Base-by-base conservation (phyloP, 2,113 vertebrate genomes). In the Apteryx owenii region DNA sequence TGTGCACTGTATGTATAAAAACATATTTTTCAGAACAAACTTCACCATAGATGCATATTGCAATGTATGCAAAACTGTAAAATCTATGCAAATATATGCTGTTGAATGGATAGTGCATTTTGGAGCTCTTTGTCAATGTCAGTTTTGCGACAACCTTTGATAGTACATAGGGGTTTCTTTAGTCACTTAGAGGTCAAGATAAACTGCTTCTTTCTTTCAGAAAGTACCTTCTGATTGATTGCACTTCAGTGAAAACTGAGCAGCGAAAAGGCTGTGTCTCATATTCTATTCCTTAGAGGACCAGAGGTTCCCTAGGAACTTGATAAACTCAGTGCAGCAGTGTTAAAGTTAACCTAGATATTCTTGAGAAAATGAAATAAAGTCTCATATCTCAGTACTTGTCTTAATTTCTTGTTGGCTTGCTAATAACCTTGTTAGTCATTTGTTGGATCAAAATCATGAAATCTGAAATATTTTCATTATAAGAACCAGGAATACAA, bases 141-240 rank as follows among this genome's bases (percentile, higher is more conserved):
- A 92, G 61, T 69, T 78, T 92, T 95, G 71, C 80, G 82, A 94
- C 76, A 89, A 87, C 20, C 13, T 95, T 77, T 96, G 89, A 62
- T 66, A 79, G 33, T 46, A 29, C 61, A 64, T 3, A 84, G 93
- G 89, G 88, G 95, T 60, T 84, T 94, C 83, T 95, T 92, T 56
- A 93, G 64, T 58, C 81, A 75, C 53, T 89, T 89, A 81, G 62
- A 97, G 58, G 77, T 83, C 93, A 80, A 95, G 87, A 95, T 87
- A 96, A 96, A 80, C 82, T 88, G 40, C 22, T 95, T 15, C 5
- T 84, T 70, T 71, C 65, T 90, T 72, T 94, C 75, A 93, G 88
- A 96, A 96, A 78, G 40, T 71, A 69, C 17, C 21, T 81, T 79
- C 70, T 90, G 89, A 95, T 91, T 93, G 72, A 83, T 90, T 70